Base-by-base conservation (phyloP, 2,888 invertebrate genomes). In the Orthosia incerta region DNA sequence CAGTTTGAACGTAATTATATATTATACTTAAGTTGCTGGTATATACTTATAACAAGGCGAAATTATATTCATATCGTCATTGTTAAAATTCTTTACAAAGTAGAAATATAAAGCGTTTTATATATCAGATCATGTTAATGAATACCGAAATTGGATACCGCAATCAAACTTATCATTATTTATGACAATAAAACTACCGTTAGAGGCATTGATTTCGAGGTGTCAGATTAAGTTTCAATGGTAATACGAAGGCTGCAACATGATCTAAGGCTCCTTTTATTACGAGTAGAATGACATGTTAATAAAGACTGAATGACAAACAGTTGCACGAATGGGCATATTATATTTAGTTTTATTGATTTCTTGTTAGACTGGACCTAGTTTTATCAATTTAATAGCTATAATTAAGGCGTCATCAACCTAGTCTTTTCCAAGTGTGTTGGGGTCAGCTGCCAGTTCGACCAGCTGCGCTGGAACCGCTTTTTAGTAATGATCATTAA, bases 311-410 rank as follows among this genome's bases (percentile, higher is more conserved):
- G 53, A 74, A 79, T 79, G 70, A 74, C 53, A 69, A 66, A 73
- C 65, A 63, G 62, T 67, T 79, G 51, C 62, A 60, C 67, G 9
- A 76, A 63, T 71, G 26, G 60, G 26, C 69, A 64, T 68, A 67
- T 59, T 69, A 53, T 56, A 64, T 56, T 59, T 55, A 55, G n/a
- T 71, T 71, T 70, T 79, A 79, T 71, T 61, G 39, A 59, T 68
- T 50, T 70, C 64, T 74, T 39, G 78, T 66, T 71, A 26, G 51
- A 56, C 20, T 57, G 59, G 71, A 65, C 62, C 63, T 67, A 71
- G 78, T 71, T 79, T 79, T 60, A 79, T 82, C 53, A 71, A 82
- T 67, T 77, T 56, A 63, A 79, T 82, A 51, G 82, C 59, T 51
- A 63, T 63, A 55, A 67, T 77, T 56, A 71, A 82, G 39, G 60